Evolutionary conservation across 2,113 vertebrate genomes (phyloP), one percentile per base, ranked within the genome.

Genomic region (Corythornis madagascariensis): DNA sequence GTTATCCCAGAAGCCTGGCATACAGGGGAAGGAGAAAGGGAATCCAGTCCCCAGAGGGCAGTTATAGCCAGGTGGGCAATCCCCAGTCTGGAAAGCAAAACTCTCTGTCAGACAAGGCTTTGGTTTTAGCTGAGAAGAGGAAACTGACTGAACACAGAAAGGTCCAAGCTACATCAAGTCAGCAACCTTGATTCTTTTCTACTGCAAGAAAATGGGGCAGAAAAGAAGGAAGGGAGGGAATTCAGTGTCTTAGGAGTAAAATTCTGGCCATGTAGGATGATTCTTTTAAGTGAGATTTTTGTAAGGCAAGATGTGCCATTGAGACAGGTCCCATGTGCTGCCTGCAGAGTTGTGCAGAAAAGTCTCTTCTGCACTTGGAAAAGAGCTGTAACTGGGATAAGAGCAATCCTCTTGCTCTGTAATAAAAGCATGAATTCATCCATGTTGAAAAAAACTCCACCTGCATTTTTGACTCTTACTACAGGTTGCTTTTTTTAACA

Each of bases 41-140:
- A 97, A 92, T 25, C 98, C 98, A 12, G 98, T 99, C 25, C 98
- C 98, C 2, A 7, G 28, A 20, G 98, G 98, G 83, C 98, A 99
- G 55, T 81, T 96, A 63, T 98, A 98, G 9, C 98, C 98, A 17
- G 97, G 91, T n/a, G 98, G 98, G 90, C 98, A 99, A 45, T 93
- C 66, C 11, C 98, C 98, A 25, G 97, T 98, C 98, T 99, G 96
- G 91, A 96, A 96, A 96, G 53, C 50, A 94, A 48, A 91, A 16
- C 7, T 48, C 29, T 28, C 8, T 2, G 25, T n/a, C 67, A 75
- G 78, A 6, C 18, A 17, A 10, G 19, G 15, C 9, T 72, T 20
- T 31, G 43, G 2, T 29, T 1, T 17, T 13, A 56, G 53, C 11
- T 9, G 10, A n/a, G 56, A 6, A 4, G 47, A 40, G 10, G 19